These are phyloP conservation scores for Podilymbus podiceps DNA, from an alignment of 2,113 vertebrate genomes.

Conservation along the genomic window DNA sequence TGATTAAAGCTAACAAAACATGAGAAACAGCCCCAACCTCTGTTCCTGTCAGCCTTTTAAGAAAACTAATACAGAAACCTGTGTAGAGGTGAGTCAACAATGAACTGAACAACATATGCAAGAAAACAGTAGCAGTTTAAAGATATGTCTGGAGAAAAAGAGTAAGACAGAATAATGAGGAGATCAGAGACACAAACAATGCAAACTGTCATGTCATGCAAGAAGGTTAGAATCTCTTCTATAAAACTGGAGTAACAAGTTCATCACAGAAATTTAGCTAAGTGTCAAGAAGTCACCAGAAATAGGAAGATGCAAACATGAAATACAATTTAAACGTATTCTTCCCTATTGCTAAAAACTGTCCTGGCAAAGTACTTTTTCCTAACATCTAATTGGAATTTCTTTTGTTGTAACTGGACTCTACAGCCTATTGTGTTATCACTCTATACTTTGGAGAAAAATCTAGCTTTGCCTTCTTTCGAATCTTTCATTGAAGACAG, in stretches of 20 bases:
- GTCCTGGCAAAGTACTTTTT: neutral
- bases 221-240: neutral
- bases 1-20: neutral
- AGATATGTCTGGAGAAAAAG: neutral
- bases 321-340: neutral
- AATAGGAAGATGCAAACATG: neutral
- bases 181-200: neutral
- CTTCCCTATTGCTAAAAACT: neutral
- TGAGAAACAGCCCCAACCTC: neutral
- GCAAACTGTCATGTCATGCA: neutral
- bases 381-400: neutral
- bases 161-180: neutral
- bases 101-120: rapidly evolving
- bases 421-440: neutral
- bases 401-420: neutral
- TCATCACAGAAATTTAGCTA: neutral
- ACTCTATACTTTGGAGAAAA: neutral
- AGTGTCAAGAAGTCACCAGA: neutral
- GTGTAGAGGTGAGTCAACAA: neutral
- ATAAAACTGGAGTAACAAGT: neutral
- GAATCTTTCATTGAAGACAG: neutral
- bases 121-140: neutral
- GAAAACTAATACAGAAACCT: neutral
- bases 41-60: neutral
- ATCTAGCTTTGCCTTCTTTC: neutral